These are phyloP conservation scores for Dendroctonus ponderosae DNA, from an alignment of 1,140 invertebrate genomes.

Conservation along the genomic window DNA sequence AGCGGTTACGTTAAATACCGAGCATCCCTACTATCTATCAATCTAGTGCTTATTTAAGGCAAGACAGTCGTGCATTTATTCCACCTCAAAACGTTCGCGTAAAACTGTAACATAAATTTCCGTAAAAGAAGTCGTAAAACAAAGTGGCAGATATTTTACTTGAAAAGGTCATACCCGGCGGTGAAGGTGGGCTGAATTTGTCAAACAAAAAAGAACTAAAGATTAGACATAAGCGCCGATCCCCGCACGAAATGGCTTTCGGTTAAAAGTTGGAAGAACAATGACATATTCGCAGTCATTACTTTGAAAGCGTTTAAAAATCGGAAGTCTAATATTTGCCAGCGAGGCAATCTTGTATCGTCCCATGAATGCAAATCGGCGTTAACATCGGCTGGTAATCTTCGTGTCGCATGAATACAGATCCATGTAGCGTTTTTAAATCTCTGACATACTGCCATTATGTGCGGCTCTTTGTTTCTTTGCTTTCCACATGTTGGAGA, in stretches of 20 bases:
- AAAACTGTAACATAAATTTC: slow-evolving; percentile 18
- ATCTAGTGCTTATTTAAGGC: too few relatives aligned
- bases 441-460: slow-evolving; percentile 28
- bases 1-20: too few relatives aligned
- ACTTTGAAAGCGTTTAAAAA: slow-evolving; percentile 42
- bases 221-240: slow-evolving; percentile 16
- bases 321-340: slow-evolving; percentile 47
- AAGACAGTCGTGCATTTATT: not conserved
- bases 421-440: slow-evolving; percentile 30
- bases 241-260: slow-evolving; percentile 7
- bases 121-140: slow-evolving; percentile 22
- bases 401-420: slow-evolving; percentile 39
- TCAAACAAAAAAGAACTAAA: slow-evolving; percentile 17
- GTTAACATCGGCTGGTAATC: slow-evolving; percentile 41
- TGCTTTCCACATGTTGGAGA: too few relatives aligned
- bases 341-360: slow-evolving; percentile 45
- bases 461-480: not conserved
- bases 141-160: slow-evolving; percentile 23
- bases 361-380: slow-evolving; percentile 48
- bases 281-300: slow-evolving; percentile 34
- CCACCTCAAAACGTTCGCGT: slow-evolving; percentile 3
- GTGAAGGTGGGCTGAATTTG: slow-evolving; percentile 15
- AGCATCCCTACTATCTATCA: too few relatives aligned
- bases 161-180: slow-evolving; percentile 10
- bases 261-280: slow-evolving; percentile 27